A percentile compares a stretch with the other conserved stretches of the same genome.
These are phyloP conservation scores for Platycnemis pennipes DNA, from an alignment of 2,888 invertebrate species.

Conservation along the genomic window DNA sequence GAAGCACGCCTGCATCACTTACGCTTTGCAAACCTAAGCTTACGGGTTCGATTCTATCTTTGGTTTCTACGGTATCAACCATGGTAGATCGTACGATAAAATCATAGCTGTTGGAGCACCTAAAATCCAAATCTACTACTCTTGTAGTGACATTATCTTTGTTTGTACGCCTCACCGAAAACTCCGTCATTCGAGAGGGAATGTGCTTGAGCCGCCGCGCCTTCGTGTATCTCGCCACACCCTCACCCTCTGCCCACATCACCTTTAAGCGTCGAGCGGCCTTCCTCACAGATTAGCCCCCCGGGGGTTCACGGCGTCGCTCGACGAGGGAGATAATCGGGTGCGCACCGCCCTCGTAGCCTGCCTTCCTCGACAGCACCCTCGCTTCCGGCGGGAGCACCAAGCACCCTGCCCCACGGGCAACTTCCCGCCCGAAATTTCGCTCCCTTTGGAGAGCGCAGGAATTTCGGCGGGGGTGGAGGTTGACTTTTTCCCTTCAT, in stretches of 20 bases:
- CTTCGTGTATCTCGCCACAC: neutral
- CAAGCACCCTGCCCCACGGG: neutral
- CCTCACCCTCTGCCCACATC: neutral
- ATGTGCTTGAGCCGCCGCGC: neutral
- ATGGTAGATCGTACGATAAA: too few relatives aligned
- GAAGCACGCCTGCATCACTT: too few relatives aligned
- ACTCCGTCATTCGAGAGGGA: too few relatives aligned
- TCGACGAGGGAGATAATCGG: neutral
- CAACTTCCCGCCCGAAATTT: constrained; percentile 1
- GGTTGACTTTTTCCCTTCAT: neutral
- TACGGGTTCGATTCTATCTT: too few relatives aligned
- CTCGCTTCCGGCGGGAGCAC: neutral
- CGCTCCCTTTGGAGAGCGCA: neutral
- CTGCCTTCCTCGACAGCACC: neutral
- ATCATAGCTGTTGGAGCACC: too few relatives aligned
- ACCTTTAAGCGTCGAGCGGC: neutral
- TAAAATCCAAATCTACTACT: too few relatives aligned
- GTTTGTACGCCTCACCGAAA: too few relatives aligned
- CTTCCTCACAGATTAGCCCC: neutral
- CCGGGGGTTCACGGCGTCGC: too few relatives aligned
- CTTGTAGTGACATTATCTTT: too few relatives aligned
- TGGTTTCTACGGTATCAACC: too few relatives aligned
- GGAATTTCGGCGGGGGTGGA: neutral
- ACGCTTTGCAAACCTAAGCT: too few relatives aligned
- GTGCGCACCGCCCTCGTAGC: neutral